These are phyloP conservation scores for Limnodromus scolopaceus DNA, from an alignment of 2,797 vertebrate species.

Conservation along the genomic window DNA sequence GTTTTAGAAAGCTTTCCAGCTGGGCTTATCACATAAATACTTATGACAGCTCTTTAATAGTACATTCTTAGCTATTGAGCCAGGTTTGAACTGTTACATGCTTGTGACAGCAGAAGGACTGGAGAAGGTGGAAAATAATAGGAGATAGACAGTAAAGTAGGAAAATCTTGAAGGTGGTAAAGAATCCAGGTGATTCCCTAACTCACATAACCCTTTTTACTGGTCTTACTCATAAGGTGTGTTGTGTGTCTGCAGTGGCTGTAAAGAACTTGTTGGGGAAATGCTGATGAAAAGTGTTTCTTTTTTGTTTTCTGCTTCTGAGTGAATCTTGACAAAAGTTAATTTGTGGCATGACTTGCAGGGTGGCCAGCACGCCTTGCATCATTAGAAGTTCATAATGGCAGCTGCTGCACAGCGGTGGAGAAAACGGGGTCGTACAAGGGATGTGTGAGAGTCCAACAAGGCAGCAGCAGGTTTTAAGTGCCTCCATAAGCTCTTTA, in stretches of 20 bases:
- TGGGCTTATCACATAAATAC: neutral
- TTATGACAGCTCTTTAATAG: neutral
- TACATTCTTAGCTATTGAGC: neutral
- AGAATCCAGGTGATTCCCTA: neutral
- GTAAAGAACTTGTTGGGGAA: neutral
- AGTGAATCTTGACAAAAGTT: neutral
- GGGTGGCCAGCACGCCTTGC: neutral
- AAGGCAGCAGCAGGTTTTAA: neutral
- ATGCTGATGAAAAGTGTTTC: neutral
- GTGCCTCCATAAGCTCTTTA: neutral
- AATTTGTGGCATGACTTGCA: neutral
- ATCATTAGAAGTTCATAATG: neutral
- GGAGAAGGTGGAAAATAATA: neutral
- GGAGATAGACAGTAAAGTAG: accelerated
- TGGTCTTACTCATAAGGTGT: neutral
- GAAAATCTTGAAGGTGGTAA: neutral
- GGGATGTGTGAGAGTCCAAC: neutral
- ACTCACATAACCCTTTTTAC: neutral
- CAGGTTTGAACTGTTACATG: neutral
- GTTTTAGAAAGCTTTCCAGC: neutral
- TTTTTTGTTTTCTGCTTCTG: neutral
- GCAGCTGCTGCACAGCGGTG: neutral
- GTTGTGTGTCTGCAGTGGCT: neutral
- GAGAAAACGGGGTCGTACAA: accelerated
- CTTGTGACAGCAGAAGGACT: neutral